Evolutionary conservation across 2,113 vertebrate species (phyloP).

Genomic region (Ophthalmolycus amberensis): DNA sequence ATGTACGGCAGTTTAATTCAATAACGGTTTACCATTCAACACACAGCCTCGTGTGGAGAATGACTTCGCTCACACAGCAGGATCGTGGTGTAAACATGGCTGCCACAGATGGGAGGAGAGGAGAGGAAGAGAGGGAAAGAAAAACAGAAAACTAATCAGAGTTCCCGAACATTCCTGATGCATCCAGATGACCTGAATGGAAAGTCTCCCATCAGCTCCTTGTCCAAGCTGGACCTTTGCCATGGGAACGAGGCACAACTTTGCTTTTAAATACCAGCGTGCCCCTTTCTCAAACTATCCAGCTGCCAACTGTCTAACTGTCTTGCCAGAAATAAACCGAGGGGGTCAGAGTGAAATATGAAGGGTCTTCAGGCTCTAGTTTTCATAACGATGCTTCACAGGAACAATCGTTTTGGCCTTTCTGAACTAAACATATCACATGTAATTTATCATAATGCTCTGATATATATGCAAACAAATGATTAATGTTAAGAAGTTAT

Average conservation of each 20-base stretch:
- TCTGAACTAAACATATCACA: background rate
- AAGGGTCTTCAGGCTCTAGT: background rate
- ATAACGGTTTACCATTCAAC: background rate
- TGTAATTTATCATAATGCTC: background rate
- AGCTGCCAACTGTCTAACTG: background rate
- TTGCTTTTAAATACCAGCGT: background rate
- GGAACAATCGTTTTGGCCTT: too few species aligned
- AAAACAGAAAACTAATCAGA: background rate
- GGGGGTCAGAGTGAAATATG: background rate
- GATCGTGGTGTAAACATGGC: background rate
- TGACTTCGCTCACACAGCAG: background rate
- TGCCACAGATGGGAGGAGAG: background rate
- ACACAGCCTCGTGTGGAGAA: background rate
- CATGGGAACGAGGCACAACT: conserved; percentile 50
- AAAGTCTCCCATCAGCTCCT: conserved; percentile 43
- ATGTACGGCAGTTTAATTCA: background rate
- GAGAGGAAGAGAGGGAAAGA: background rate
- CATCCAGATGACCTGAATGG: conserved; percentile 12
- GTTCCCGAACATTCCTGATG: conserved; percentile 70
- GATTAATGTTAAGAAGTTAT: too few species aligned
- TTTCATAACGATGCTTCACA: background rate
- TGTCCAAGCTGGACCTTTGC: background rate
- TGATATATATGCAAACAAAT: too few species aligned
- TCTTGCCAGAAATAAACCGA: background rate
- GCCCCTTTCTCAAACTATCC: background rate